Percentiles rank a stretch among this genome's conserved stretches.
These are phyloP conservation scores for Chloroceryle inda DNA, from an alignment of 2,797 vertebrate species.

Conservation along the genomic window DNA sequence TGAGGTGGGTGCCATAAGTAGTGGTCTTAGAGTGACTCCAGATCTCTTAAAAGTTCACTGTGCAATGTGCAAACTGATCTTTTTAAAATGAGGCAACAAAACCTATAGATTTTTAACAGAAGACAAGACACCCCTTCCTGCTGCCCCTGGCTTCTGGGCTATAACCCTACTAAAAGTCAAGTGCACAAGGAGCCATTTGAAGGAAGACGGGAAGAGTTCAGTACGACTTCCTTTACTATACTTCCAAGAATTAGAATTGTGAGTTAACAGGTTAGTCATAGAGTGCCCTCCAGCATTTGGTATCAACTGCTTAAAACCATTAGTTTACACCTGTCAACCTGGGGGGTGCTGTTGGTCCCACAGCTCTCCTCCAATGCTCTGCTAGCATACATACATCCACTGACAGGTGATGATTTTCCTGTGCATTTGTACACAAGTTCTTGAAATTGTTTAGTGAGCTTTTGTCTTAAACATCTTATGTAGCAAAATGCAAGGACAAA, in stretches of 20 bases:
- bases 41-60: background rate
- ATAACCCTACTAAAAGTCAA: background rate
- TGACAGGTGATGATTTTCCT: background rate
- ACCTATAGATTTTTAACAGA: background rate
- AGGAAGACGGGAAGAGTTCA: background rate
- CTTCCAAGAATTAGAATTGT: background rate
- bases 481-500: background rate
- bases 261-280: background rate
- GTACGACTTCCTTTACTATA: background rate
- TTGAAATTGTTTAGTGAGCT: background rate
- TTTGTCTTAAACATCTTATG: background rate
- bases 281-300: background rate
- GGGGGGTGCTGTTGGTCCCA: background rate
- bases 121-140: background rate
- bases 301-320: background rate
- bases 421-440: background rate
- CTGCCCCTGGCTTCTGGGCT: background rate
- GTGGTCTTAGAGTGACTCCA: background rate
- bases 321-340: rapidly evolving
- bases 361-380: background rate
- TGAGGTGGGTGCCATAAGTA: background rate
- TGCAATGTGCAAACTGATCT: background rate
- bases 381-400: background rate
- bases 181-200: background rate
- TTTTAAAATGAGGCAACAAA: background rate